phyloP scores from a whole-genome alignment of 2,888 invertebrate genomes.

The Marasmarcha lunaedactyla region DNA sequence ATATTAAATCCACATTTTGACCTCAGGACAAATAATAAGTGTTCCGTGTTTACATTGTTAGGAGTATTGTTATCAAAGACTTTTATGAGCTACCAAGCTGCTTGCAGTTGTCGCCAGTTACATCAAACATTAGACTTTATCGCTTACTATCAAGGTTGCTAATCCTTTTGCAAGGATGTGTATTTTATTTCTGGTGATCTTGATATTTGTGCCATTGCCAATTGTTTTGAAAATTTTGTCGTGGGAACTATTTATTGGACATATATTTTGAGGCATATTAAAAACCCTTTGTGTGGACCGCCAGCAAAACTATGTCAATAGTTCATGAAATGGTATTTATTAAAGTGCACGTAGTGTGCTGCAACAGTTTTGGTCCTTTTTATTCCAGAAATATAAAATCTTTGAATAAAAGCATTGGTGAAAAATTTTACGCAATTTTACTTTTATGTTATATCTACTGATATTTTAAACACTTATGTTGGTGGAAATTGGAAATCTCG shows the following conservation, averaged over 20 bases:
- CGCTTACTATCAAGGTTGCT: neutral
- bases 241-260: conserved; percentile 36
- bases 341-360: conserved; percentile 15
- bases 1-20: neutral
- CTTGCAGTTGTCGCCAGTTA: neutral
- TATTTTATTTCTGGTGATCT: neutral
- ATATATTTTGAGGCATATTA: conserved; percentile 28
- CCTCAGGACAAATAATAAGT: neutral
- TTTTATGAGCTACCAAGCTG: neutral
- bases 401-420: no score
- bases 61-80: neutral
- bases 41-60: neutral
- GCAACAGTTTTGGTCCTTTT: no score
- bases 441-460: no score
- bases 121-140: neutral
- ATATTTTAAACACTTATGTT: no score
- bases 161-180: neutral
- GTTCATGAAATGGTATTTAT: conserved; percentile 57
- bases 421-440: no score
- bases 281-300: conserved; percentile 41
- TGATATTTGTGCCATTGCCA: conserved; percentile 36
- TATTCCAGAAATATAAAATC: no score
- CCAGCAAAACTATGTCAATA: conserved; percentile 40
- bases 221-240: conserved; percentile 41
- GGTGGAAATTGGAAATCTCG: no score